These are phyloP conservation scores for Lates japonicus DNA, from an alignment of 2,797 vertebrate genomes.

Conservation along the genomic window DNA sequence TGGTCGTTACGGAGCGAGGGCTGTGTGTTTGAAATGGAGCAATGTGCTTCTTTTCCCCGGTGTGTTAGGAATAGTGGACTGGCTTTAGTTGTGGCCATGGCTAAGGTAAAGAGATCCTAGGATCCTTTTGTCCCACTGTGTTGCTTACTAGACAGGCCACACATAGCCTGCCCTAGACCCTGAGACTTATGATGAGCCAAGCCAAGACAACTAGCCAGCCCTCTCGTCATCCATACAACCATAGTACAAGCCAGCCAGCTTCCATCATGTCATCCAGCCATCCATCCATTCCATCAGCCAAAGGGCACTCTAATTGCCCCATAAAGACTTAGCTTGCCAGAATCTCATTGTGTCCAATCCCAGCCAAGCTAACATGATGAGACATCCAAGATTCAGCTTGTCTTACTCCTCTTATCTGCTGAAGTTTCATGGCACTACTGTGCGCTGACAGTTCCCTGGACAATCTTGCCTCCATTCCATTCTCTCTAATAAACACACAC, in stretches of 20 bases:
- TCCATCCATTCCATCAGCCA: slow-evolving; percentile 65
- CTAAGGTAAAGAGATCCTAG: slow-evolving; percentile 38
- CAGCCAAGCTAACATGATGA: slow-evolving; percentile 37
- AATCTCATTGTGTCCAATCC: slow-evolving; percentile 24
- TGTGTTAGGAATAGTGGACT: slow-evolving; percentile 20
- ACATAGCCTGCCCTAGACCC: slow-evolving; percentile 39
- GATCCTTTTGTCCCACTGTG: slow-evolving; percentile 40
- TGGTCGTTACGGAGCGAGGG: slow-evolving; percentile 50
- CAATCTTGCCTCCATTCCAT: slow-evolving; percentile 48
- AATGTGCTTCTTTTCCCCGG: slow-evolving; percentile 58
- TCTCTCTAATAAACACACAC: slow-evolving; percentile 63
- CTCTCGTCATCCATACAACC: slow-evolving; percentile 61
- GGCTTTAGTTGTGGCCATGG: slow-evolving; percentile 34
- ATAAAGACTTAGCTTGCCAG: slow-evolving; percentile 49
- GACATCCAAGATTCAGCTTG: slow-evolving; percentile 51
- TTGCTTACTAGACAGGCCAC: slow-evolving; percentile 42
- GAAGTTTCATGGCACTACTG: slow-evolving; percentile 57
- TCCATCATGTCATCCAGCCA: slow-evolving; percentile 70
- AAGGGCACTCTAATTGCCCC: slow-evolving; percentile 63
- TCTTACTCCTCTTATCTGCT: slow-evolving; percentile 68
- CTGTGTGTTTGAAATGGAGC: slow-evolving; percentile 65
- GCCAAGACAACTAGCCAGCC: slow-evolving; percentile 55
- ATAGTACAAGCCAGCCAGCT: slow-evolving; percentile 53
- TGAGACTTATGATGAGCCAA: slow-evolving; percentile 40
- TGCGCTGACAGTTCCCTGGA: slow-evolving; percentile 69